These are phyloP conservation scores for Chloroclystis v-ata DNA, from an alignment of 2,888 invertebrate species.

Conservation along the genomic window DNA sequence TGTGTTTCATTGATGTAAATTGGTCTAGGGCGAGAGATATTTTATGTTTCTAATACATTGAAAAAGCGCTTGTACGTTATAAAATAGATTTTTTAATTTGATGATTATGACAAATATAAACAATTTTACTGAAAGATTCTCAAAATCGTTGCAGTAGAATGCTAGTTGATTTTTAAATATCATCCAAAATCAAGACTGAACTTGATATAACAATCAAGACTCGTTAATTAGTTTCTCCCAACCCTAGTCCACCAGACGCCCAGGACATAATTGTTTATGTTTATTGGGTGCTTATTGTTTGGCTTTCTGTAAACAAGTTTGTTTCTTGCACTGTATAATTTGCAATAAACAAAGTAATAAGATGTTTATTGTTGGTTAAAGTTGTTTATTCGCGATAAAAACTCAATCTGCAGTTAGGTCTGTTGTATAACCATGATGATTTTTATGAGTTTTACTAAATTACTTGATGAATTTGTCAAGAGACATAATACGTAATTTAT, in stretches of 20 bases:
- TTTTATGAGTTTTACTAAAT: not conserved
- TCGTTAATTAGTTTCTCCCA: slow-evolving; percentile 18
- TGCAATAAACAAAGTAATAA: slow-evolving; percentile 44
- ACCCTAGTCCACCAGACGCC: slow-evolving; percentile 52
- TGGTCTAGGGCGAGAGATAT: too few relatives aligned
- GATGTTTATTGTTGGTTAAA: slow-evolving; percentile 32
- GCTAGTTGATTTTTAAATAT: too few relatives aligned
- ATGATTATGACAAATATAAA: too few relatives aligned
- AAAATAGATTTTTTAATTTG: too few relatives aligned
- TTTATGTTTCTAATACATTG: too few relatives aligned
- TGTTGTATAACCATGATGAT: not conserved
- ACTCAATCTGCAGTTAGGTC: slow-evolving; percentile 18
- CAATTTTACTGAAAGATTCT: too few relatives aligned
- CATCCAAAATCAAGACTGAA: too few relatives aligned
- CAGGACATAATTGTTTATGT: slow-evolving; percentile 59
- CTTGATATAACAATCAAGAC: not conserved
- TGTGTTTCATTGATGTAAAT: too few relatives aligned
- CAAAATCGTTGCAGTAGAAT: too few relatives aligned
- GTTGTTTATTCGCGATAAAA: slow-evolving; percentile 30
- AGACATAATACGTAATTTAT: too few relatives aligned
- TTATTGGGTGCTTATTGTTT: slow-evolving; percentile 66
- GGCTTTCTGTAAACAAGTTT: slow-evolving; percentile 54
- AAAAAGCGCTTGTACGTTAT: too few relatives aligned
- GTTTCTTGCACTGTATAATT: slow-evolving; percentile 48
- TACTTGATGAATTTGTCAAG: too few relatives aligned